Percentiles rank a stretch among this genome's conserved stretches.
These are phyloP conservation scores for Paragorgia papillata DNA, from an alignment of 92 coral and sea anemone genomes.

Conservation along the genomic window DNA sequence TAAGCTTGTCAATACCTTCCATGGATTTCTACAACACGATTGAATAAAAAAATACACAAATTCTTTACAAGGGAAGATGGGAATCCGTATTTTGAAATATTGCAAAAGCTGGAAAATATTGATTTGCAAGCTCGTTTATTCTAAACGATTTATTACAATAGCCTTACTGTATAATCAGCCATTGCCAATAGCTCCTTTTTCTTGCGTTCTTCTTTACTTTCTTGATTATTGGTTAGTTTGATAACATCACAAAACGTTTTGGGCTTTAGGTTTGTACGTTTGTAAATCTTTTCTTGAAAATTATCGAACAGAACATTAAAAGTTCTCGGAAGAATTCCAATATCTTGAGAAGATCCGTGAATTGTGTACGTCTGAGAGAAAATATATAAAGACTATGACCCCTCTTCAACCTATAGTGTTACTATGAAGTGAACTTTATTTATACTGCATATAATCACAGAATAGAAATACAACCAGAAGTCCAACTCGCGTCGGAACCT, in stretches of 20 bases:
- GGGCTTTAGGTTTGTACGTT: slow-evolving; percentile 78
- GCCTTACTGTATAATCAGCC: not conserved
- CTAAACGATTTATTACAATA: not conserved
- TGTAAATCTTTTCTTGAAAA: slow-evolving; percentile 70
- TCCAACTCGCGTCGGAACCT: no score
- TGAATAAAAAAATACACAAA: not conserved
- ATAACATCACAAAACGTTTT: slow-evolving; percentile 81
- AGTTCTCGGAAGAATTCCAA: slow-evolving; percentile 84
- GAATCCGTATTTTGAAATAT: no score
- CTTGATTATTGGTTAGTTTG: slow-evolving; percentile 35
- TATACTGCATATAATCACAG: no score
- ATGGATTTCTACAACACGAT: not conserved
- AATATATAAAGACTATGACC: not conserved
- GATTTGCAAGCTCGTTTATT: no score
- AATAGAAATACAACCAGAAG: no score
- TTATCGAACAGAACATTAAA: slow-evolving; percentile 83
- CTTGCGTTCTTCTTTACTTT: slow-evolving; percentile 27
- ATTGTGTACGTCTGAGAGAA: slow-evolving; percentile 84
- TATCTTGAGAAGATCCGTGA: slow-evolving; percentile 79
- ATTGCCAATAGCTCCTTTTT: slow-evolving; percentile 42
- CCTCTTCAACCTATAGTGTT: no score
- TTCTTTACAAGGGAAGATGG: no score
- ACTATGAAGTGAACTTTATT: not conserved
- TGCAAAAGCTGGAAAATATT: no score
- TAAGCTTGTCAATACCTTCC: not conserved